Percentiles rank a stretch among this genome's conserved stretches.
Conservation (phyloP, 1,140 invertebrate species). For the Drosophila lowei region DNA sequence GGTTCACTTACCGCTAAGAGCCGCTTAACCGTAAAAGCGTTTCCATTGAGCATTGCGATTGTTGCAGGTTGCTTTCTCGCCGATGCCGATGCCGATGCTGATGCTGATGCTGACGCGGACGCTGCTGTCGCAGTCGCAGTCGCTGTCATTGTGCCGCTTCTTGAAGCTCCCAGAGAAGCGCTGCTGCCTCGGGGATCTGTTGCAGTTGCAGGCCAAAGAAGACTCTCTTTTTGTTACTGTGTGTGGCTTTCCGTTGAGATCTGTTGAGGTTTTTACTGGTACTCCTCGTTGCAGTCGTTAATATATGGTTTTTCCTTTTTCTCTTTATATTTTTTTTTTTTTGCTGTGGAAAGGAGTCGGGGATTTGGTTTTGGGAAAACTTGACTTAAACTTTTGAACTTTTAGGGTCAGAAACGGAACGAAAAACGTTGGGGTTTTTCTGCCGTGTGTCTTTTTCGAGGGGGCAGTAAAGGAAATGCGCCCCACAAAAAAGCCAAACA, state of each 20-base stretch:
- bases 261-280: constrained; percentile 5
- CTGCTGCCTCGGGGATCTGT: constrained; percentile 33
- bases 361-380: constrained; percentile 19
- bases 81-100: constrained; percentile 34
- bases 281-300: constrained; percentile 44
- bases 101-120: constrained; percentile 34
- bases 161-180: constrained; percentile 35
- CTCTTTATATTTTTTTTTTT: constrained; percentile 3
- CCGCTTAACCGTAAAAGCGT: constrained; percentile 79
- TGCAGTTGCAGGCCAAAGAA: constrained; percentile 26
- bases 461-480: constrained; percentile 43
- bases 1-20: constrained; percentile 77
- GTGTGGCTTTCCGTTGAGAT: neutral
- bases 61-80: constrained; percentile 76
- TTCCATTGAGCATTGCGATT: constrained; percentile 61
- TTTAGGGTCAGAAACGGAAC: constrained; percentile 54
- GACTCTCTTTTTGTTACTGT: constrained; percentile 16
- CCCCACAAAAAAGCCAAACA: constrained; percentile 22
- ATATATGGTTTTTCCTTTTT: constrained; percentile 24
- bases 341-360: constrained; percentile 44
- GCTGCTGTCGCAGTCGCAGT: constrained; percentile 41
- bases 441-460: constrained; percentile 2
- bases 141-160: constrained; percentile 47
- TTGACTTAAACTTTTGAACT: constrained; percentile 52
- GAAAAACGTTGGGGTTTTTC: constrained; percentile 33